Conservation (phyloP, 2,113 vertebrate genomes). For the Prochilodus magdalenae region DNA sequence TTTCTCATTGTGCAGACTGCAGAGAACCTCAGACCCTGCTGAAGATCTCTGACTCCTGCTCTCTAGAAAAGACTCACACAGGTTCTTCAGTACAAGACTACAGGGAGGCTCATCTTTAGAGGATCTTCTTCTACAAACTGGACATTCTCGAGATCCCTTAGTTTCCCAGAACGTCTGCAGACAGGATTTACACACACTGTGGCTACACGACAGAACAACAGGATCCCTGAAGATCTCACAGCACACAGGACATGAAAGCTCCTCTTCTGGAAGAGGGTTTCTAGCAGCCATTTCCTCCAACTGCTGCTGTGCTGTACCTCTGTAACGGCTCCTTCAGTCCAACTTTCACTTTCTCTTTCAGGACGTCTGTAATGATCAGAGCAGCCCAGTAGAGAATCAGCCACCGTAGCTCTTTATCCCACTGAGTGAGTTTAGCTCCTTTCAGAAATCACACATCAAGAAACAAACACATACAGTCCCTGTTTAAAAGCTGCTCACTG, state of each 20-base stretch:
- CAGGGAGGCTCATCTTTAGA: too few species aligned
- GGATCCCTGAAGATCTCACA: neutral
- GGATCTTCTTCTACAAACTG: too few species aligned
- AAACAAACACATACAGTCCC: neutral
- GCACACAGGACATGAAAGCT: neutral
- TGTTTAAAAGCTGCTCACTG: neutral
- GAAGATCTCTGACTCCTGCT: too few species aligned
- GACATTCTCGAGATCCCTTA: conserved; percentile 3
- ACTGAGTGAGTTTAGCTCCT: neutral
- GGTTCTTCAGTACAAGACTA: too few species aligned
- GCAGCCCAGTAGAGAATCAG: neutral
- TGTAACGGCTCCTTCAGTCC: neutral
- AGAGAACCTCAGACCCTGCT: too few species aligned
- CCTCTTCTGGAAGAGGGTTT: neutral
- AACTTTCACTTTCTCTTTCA: neutral
- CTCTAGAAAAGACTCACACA: too few species aligned
- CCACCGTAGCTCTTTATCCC: neutral
- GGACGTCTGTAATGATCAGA: neutral
- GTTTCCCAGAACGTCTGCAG: conserved; percentile 8
- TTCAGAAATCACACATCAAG: neutral
- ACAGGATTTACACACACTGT: conserved; percentile 10
- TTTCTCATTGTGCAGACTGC: too few species aligned
- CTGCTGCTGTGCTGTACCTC: neutral
- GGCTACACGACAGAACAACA: neutral
- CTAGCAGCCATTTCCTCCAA: conserved; percentile 4